phyloP scores from a whole-genome alignment of 37 sponge, comb jelly and placozoan species.

The Axinella damicornis region DNA sequence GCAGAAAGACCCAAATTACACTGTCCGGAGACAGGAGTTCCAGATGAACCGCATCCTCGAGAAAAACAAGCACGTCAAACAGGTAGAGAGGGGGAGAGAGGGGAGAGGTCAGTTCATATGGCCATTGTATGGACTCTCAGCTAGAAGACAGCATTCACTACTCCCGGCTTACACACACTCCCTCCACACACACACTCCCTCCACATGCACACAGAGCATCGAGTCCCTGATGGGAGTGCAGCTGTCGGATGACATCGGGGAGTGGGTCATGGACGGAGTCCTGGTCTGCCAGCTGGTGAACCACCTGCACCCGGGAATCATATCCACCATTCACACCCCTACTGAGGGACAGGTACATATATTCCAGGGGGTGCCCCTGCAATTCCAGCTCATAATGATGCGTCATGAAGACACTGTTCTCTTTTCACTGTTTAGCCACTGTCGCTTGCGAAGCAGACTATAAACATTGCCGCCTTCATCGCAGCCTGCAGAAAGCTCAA shows the following conservation, averaged over 20 bases:
- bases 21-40: slow-evolving; percentile 69
- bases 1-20: slow-evolving; percentile 62
- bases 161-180: too few species aligned
- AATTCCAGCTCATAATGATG: too few species aligned
- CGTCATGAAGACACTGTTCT: neutral
- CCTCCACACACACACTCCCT: too few species aligned
- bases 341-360: slow-evolving; percentile 34
- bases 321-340: slow-evolving; percentile 50
- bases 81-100: slow-evolving; percentile 35
- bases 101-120: too few species aligned
- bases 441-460: slow-evolving; percentile 54
- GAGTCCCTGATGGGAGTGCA: slow-evolving; percentile 59
- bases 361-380: too few species aligned
- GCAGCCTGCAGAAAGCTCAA: slow-evolving; percentile 70
- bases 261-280: slow-evolving; percentile 68
- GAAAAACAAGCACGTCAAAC: slow-evolving; percentile 62
- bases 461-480: slow-evolving; percentile 79
- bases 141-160: too few species aligned
- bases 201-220: slow-evolving; percentile 24
- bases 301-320: slow-evolving; percentile 67
- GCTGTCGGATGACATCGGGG: slow-evolving; percentile 69
- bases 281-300: slow-evolving; percentile 79
- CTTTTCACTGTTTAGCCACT: slow-evolving; percentile 39
- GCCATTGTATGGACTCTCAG: too few species aligned
- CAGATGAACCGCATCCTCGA: slow-evolving; percentile 65